Evolutionary conservation across 2,888 invertebrate species (phyloP), one percentile per base, ranked within the genome.

Genomic region (Protophormia terraenovae): DNA sequence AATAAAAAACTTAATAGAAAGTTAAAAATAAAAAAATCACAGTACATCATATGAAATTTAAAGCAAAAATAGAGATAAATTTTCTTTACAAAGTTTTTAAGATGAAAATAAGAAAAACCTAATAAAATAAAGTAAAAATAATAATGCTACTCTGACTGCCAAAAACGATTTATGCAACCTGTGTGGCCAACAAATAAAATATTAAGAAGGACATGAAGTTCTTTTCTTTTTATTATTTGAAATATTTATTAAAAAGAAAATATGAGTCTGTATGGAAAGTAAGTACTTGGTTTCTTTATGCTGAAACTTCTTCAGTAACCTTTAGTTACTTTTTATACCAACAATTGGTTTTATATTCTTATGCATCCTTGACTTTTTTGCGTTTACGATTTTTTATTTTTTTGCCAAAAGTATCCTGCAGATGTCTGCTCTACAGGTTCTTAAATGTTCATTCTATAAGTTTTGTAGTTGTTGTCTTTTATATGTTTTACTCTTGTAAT

Each of bases 121-220:
- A 32, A 32, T 55, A 66, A 55, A 53, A 76, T 53, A 67, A n/a
- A 69, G 60, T 27, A 60, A 29, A 58, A 71, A 76, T 71, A 75
- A 64, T 75, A 50, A 64, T 76, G 67, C 82, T 64, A 82, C 75
- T 69, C 29, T 64, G 75, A 64, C 53, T 82, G 82, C 82, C 82
- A 82, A 82, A 69, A 82, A 76, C 76, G 82, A 76, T 82, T 82
- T 82, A 76, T 76, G 76, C 62, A 82, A 82, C 82, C 76, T 76
- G 76, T 82, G 82, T 55, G 82, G 55, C 82, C 53, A 82, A 76
- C 22, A 71, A 69, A 71, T 76, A 64, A 76, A 71, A 82, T 82
- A 69, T 82, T 71, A 71, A 69, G 60, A 76, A 32, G 62, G 50
- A 81, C 62, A 69, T 16, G 24, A 22, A 29, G 19, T 41, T 72